Evolutionary conservation across 1,140 invertebrate species (phyloP).

Genomic region (Euura lappo): DNA sequence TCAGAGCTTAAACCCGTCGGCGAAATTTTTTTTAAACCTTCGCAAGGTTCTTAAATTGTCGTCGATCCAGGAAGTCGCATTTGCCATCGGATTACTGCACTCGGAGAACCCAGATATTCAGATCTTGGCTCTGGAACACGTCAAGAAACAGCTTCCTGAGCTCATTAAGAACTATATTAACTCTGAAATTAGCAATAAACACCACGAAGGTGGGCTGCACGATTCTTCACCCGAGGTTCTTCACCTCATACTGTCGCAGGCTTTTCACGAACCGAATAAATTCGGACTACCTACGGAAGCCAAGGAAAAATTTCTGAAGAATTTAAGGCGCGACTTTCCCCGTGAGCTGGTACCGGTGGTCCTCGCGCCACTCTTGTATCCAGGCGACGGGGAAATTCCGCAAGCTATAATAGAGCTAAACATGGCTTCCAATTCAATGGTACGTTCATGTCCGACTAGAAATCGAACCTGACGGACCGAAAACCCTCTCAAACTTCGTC

Average conservation of each 20-base stretch:
- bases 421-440: constrained; percentile 67
- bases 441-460: constrained; percentile 41
- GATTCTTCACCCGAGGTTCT: constrained; percentile 88
- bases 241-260: constrained; percentile 77
- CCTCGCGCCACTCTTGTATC: constrained; percentile 85
- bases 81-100: constrained; percentile 82
- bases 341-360: constrained; percentile 86
- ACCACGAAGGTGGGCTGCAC: constrained; percentile 81
- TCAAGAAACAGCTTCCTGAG: constrained; percentile 83
- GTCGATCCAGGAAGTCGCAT: constrained; percentile 86
- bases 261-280: constrained; percentile 61
- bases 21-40: constrained; percentile 81
- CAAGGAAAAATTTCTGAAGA: constrained; percentile 80
- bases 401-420: constrained; percentile 65
- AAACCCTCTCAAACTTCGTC: neutral
- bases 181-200: constrained; percentile 69
- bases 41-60: constrained; percentile 84
- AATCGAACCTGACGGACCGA: constrained; percentile 12
- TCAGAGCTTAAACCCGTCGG: constrained; percentile 76
- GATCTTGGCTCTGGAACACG: constrained; percentile 74
- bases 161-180: constrained; percentile 85
- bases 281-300: constrained; percentile 72
- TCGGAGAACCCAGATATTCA: constrained; percentile 79
- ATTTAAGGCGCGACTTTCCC: constrained; percentile 85
- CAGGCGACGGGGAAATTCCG: constrained; percentile 75